Evolutionary conservation across 2,797 vertebrate species (phyloP), one percentile per base, ranked within the genome.

Genomic region (Gymnodraco acuticeps): DNA sequence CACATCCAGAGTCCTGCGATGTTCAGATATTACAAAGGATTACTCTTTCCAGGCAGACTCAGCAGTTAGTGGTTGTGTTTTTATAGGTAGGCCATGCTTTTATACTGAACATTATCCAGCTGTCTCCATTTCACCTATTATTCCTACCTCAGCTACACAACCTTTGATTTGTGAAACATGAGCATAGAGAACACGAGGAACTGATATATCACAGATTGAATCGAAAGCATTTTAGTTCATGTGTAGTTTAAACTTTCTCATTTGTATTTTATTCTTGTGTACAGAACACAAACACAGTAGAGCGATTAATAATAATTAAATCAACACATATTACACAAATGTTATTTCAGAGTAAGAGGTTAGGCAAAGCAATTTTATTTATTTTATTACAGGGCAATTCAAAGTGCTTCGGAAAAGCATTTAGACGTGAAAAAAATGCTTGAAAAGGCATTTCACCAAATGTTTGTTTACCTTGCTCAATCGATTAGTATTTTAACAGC

Each of bases 151-250:
- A 42, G 31, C 55, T 31, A 8, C 19, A 52, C 53, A 17, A 0
- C 47, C 80, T 73, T 82, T 75, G 80, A 82, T 89, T 81, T 74
- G 11, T 68, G 67, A 77, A 87, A 88, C 70, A 58, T 15, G 50
- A 89, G 41, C 0, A 1, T 8, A 59, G 54, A 60, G 73, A 72
- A 13, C 52, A 45, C 9, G 3, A 48, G 33, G 20, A 46, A 77
- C n/a, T 59, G 15, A 78, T 11, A 20, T 69, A 56, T 60, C 46
- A n/a, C 61, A 64, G 63, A 61, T 70, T 15, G 43, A 38, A 67
- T 14, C 42, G 31, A 79, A 48, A 54, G 10, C 56, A n/a, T 73
- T 73, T 60, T 19, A 48, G 12, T 75, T 65, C 50, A 51, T 12
- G 53, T 10, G n/a, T 20, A 73, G 62, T 47, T 27, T 20, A 19